Conservation (phyloP, 2,113 vertebrate genomes). For the Phyllostomus hastatus region DNA sequence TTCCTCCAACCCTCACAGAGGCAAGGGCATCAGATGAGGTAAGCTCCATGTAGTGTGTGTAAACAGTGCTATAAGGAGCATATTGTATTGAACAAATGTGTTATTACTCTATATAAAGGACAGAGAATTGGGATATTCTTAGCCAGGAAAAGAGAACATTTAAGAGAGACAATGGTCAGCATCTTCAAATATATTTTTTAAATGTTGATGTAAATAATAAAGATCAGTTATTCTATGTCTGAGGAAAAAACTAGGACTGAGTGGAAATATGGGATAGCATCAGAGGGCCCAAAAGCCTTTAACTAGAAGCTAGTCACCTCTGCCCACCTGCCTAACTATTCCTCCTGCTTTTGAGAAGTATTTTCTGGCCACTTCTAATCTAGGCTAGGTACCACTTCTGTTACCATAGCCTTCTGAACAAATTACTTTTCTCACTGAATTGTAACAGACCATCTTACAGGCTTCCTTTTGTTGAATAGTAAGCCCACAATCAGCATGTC, state of each 20-base stretch:
- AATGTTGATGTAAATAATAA: background rate
- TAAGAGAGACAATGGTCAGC: background rate
- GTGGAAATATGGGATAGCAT: background rate
- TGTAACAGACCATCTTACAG: background rate
- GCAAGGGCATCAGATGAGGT: background rate
- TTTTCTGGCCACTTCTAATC: background rate
- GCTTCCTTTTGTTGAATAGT: background rate
- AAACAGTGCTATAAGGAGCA: background rate
- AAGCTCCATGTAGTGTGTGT: background rate
- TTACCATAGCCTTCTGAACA: background rate
- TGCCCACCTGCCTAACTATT: background rate
- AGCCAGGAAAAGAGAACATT: background rate
- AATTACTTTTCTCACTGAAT: background rate
- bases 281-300: background rate
- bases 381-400: background rate
- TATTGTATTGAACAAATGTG: background rate
- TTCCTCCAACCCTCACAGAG: background rate
- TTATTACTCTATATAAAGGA: background rate
- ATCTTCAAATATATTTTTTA: background rate
- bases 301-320: background rate
- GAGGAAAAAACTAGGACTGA: background rate
- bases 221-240: background rate
- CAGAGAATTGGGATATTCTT: background rate
- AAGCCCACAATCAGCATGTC: rapidly evolving
- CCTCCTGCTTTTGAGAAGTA: background rate